Evolutionary conservation across 2,113 vertebrate genomes (phyloP).

Genomic region (Cavia aperea): DNA sequence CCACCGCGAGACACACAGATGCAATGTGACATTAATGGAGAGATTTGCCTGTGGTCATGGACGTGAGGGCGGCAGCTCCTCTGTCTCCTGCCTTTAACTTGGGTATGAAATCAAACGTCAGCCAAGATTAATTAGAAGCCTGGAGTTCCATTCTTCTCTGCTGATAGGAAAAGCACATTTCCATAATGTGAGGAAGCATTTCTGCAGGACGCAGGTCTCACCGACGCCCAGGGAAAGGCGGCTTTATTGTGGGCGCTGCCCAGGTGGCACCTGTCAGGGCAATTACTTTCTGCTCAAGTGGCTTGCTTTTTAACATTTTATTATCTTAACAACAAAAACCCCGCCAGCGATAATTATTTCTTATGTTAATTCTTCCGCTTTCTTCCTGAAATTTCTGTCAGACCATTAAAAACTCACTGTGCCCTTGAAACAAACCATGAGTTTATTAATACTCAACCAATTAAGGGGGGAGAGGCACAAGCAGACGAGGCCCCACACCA

Average conservation of each 20-base stretch:
- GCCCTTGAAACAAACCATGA: constrained; percentile 75
- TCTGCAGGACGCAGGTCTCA: constrained; percentile 76
- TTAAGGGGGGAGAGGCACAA: constrained; percentile 60
- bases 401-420: constrained; percentile 76
- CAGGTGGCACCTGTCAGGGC: constrained; percentile 78
- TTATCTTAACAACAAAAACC: constrained; percentile 87
- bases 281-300: constrained; percentile 83
- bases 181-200: constrained; percentile 81
- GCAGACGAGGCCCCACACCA: constrained; percentile 61
- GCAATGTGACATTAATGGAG: constrained; percentile 94
- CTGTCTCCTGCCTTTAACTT: constrained; percentile 79
- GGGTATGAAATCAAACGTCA: constrained; percentile 85
- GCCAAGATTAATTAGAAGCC: constrained; percentile 88
- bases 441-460: constrained; percentile 79
- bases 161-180: constrained; percentile 80
- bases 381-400: constrained; percentile 75
- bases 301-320: constrained; percentile 83
- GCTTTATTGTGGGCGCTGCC: constrained; percentile 76
- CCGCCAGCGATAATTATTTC: constrained; percentile 94
- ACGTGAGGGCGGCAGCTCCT: constrained; percentile 53
- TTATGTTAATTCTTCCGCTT: constrained; percentile 83
- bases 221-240: constrained; percentile 78
- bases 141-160: constrained; percentile 77
- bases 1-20: constrained; percentile 79
- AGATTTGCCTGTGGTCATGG: constrained; percentile 89